Evolutionary conservation across 2,797 vertebrate species (phyloP).

Genomic region (Hydrocynus forskahlii): DNA sequence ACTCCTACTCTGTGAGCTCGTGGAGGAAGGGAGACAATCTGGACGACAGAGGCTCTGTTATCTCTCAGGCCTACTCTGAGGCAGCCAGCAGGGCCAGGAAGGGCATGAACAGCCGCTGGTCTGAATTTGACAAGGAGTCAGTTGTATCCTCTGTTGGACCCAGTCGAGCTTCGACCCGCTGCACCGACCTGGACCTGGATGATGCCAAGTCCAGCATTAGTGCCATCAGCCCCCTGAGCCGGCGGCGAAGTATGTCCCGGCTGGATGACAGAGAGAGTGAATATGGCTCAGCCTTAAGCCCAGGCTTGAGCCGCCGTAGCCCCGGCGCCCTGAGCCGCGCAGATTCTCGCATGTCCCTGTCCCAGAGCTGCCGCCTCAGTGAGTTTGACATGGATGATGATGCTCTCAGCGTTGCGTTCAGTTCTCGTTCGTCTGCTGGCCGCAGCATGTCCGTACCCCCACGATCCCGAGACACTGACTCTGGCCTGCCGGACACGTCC

Average conservation of each 20-base stretch:
- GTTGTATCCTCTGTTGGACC: conserved; percentile 72
- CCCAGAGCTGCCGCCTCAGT: conserved; percentile 81
- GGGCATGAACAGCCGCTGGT: conserved; percentile 85
- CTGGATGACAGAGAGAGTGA: conserved; percentile 67
- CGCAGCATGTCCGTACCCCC: conserved; percentile 92
- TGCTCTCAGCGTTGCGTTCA: conserved; percentile 75
- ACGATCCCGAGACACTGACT: conserved; percentile 73
- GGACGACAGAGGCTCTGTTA: conserved; percentile 73
- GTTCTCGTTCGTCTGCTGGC: conserved; percentile 75
- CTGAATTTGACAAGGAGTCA: conserved; percentile 83
- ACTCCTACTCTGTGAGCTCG: conserved; percentile 68
- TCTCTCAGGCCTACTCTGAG: conserved; percentile 82
- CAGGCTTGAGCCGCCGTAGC: conserved; percentile 73
- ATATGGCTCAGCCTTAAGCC: conserved; percentile 68
- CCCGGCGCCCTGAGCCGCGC: conserved; percentile 75
- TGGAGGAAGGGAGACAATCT: conserved; percentile 72
- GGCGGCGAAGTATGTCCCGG: conserved; percentile 71
- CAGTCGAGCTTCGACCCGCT: conserved; percentile 77
- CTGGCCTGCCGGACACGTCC: conserved; percentile 58
- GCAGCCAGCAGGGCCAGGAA: conserved; percentile 76
- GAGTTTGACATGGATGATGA: conserved; percentile 84
- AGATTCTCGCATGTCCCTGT: conserved; percentile 80
- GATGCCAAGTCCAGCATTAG: conserved; percentile 79
- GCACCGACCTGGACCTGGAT: conserved; percentile 71
- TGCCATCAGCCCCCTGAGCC: conserved; percentile 70